Evolutionary conservation across 2,888 invertebrate genomes (phyloP), one percentile per base, ranked within the genome.

Genomic region (Ecdyonurus torrentis): DNA sequence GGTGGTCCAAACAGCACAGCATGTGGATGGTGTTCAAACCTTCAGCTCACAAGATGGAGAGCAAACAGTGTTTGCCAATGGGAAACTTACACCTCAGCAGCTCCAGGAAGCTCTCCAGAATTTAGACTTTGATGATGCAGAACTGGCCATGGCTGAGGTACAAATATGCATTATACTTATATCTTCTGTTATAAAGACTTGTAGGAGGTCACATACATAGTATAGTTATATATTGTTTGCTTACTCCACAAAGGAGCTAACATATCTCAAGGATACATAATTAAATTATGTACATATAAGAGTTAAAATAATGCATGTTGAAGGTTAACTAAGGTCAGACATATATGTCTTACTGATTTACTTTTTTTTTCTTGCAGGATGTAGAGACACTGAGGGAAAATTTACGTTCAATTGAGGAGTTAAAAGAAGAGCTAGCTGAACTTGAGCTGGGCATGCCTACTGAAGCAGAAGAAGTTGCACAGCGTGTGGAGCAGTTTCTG

Each of bases 361-460:
- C n/a, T n/a, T n/a, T n/a, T n/a, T n/a, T n/a, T n/a, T 50, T 63
- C 63, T 70, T 73, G 61, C 65, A 76, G 71, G 72, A 73, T n/a
- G 71, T 75, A 50, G 74, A 74, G 22, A 67, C 71, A 74, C 53
- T 71, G 74, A 59, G 71, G 75, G 18, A 75, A 75, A 64, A 71
- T n/a, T n/a, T 81, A 70, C 77, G 79, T 65, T 78, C 78, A 50
- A 83, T 81, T 68, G 80, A 84, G 37, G 81, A 87, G 67, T 69
- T 89, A 7, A 86, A 86, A 69, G 77, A 83, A 67, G 83, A 83
- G 23, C 79, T 87, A 63, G 76, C 79, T 60, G 78, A 79, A 18
- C 71, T 86, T 64, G 81, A 86, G 66, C 72, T 86, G 66, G 77
- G 77, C 52, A 77, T 89, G 19, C 83, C 85, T 70, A 83, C 83